A percentile compares a stretch with the other conserved stretches of the same genome.
Evolutionary conservation across 1,140 invertebrate species (phyloP).

Genomic region (Thrips palmi): DNA sequence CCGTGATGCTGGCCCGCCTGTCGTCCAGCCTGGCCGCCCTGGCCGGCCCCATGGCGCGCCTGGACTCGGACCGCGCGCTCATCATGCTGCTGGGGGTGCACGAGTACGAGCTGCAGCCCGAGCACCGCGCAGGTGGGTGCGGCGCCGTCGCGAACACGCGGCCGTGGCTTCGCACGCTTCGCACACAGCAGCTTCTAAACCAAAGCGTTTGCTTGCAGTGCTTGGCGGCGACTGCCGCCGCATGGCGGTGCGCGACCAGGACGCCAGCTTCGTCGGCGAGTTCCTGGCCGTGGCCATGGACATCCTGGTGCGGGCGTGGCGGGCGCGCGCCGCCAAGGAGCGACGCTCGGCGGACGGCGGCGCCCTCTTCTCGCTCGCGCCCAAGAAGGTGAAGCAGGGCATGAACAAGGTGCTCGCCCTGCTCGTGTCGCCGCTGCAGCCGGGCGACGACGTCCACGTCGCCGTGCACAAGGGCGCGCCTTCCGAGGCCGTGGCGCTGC

Average conservation of each 20-base stretch:
- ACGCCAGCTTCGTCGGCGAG: constrained; percentile 60
- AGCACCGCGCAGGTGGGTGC: constrained; percentile 30
- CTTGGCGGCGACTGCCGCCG: constrained; percentile 58
- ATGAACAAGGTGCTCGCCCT: constrained; percentile 65
- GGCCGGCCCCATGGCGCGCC: constrained; percentile 32
- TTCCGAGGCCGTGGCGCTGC: too few species aligned
- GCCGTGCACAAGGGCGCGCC: constrained; percentile 59
- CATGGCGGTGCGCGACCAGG: constrained; percentile 55
- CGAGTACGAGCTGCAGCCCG: constrained; percentile 36
- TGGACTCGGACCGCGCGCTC: constrained; percentile 48
- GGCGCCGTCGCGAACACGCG: background rate
- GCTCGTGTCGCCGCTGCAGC: constrained; percentile 50
- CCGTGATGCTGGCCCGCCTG: constrained; percentile 39
- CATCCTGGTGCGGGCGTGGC: constrained; percentile 44
- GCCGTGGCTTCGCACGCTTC: background rate
- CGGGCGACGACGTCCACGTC: constrained; percentile 52
- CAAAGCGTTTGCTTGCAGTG: constrained; percentile 23
- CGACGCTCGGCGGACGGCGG: constrained; percentile 31
- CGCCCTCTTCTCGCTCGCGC: constrained; percentile 52
- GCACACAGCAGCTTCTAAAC: background rate
- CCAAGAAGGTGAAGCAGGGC: constrained; percentile 65
- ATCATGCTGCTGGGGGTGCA: constrained; percentile 59
- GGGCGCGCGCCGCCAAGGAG: constrained; percentile 30
- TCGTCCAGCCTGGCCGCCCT: constrained; percentile 23
- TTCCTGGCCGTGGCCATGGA: constrained; percentile 56